These are phyloP conservation scores for Gnathonemus longibarbis DNA, from an alignment of 2,113 vertebrate genomes.

Conservation along the genomic window DNA sequence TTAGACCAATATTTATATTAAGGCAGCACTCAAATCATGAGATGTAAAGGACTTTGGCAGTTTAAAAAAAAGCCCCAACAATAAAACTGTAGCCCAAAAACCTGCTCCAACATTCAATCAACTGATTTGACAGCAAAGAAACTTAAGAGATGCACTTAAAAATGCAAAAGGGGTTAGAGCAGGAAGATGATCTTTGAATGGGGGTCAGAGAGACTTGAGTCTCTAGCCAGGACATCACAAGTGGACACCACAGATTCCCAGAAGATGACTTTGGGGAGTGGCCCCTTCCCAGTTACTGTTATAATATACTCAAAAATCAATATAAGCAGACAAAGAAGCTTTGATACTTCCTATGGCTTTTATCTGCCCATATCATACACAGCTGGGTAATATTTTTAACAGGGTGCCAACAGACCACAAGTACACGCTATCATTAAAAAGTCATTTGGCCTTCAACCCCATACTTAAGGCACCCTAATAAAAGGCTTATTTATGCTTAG, in stretches of 20 bases:
- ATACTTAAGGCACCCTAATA: neutral
- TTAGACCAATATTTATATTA: neutral
- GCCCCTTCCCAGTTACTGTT: neutral
- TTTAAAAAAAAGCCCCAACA: neutral
- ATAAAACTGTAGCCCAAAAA: neutral
- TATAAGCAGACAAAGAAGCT: neutral
- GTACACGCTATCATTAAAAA: neutral
- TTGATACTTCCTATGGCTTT: neutral
- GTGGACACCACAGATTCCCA: neutral
- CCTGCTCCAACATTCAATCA: neutral
- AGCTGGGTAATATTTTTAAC: neutral
- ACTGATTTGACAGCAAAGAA: neutral
- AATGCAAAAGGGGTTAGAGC: neutral
- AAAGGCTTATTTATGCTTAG: neutral
- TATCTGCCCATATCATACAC: neutral
- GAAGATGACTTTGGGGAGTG: neutral
- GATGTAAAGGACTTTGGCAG: neutral
- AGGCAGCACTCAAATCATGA: neutral
- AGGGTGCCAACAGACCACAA: neutral
- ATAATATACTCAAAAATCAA: slow-evolving; percentile 2
- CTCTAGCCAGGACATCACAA: no score
- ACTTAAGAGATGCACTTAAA: neutral
- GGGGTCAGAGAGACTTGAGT: neutral
- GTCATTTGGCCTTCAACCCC: neutral
- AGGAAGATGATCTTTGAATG: neutral